Conservation (phyloP, 2,113 vertebrate species). For the Callionymus lyra region DNA sequence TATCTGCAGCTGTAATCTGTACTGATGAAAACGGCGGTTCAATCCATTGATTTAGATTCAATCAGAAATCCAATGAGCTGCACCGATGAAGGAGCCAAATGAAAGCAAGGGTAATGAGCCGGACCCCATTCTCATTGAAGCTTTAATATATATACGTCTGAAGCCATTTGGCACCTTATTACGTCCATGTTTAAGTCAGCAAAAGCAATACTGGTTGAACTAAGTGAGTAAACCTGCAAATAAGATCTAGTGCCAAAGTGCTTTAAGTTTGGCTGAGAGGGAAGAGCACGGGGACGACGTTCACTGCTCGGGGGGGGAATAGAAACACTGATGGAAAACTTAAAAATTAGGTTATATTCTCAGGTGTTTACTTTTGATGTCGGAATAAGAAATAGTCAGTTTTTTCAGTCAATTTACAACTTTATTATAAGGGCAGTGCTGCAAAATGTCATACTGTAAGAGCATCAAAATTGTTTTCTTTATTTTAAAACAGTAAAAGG, state of each 20-base stretch:
- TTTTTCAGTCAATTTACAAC: no score
- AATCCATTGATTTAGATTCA: slow-evolving; percentile 4
- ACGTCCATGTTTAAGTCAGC: neutral
- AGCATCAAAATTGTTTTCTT: no score
- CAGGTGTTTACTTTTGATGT: no score
- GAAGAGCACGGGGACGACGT: neutral
- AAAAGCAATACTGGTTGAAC: neutral
- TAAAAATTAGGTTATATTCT: no score
- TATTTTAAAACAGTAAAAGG: no score
- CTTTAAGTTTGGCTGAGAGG: neutral
- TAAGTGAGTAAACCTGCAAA: slow-evolving; percentile 7
- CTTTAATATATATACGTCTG: slow-evolving; percentile 4
- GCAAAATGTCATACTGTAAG: no score
- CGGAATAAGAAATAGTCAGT: no score
- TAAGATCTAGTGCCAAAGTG: neutral
- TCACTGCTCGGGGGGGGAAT: no score
- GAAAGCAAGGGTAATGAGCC: slow-evolving; percentile 14
- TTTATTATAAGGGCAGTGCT: no score
- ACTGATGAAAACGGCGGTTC: slow-evolving; percentile 13
- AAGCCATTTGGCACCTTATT: neutral
- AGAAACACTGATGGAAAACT: no score
- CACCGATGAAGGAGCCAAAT: slow-evolving; percentile 1
- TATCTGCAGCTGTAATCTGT: slow-evolving; percentile 5
- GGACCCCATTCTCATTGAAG: slow-evolving; percentile 9
- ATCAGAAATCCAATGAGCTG: slow-evolving; percentile 18